A percentile compares a stretch with the other conserved stretches of the same genome.
Evolutionary conservation across 2,113 vertebrate genomes (phyloP).

Genomic region (Grantiella picta): DNA sequence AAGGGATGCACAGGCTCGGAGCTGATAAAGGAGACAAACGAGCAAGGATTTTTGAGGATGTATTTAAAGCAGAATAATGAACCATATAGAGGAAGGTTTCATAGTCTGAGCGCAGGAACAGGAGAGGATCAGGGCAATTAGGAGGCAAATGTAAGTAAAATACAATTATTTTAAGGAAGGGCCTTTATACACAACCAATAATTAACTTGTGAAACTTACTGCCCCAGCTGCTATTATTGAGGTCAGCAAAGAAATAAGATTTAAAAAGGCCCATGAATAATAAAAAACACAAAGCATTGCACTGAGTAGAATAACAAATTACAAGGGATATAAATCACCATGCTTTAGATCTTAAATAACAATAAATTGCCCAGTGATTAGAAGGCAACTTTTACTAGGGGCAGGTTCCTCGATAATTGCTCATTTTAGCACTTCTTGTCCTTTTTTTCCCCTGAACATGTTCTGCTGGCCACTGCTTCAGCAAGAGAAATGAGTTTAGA

Average conservation of each 20-base stretch:
- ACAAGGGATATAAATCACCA: slow-evolving; percentile 24
- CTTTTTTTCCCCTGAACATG: rapidly evolving
- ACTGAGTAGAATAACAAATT: slow-evolving; percentile 49
- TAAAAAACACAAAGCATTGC: background rate
- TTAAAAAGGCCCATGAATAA: slow-evolving; percentile 52
- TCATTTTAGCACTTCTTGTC: slow-evolving; percentile 20
- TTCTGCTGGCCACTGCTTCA: background rate
- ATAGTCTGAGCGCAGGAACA: background rate
- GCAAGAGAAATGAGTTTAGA: background rate
- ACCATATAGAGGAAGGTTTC: background rate
- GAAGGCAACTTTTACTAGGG: slow-evolving; percentile 29
- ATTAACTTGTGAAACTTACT: slow-evolving; percentile 33
- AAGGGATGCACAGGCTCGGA: background rate
- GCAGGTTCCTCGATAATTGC: slow-evolving; percentile 26
- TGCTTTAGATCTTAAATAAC: slow-evolving; percentile 47
- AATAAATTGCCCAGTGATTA: slow-evolving; percentile 39
- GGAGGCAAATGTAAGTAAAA: slow-evolving; percentile 18
- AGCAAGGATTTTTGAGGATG: background rate
- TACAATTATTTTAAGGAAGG: background rate
- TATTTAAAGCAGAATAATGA: background rate
- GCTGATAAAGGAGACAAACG: background rate
- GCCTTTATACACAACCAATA: slow-evolving; percentile 2
- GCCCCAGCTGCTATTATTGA: slow-evolving; percentile 23
- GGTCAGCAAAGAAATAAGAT: slow-evolving; percentile 17
- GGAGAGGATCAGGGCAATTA: slow-evolving; percentile 4